Conservation (phyloP, 2,113 vertebrate species). For the Eulemur macaco region DNA sequence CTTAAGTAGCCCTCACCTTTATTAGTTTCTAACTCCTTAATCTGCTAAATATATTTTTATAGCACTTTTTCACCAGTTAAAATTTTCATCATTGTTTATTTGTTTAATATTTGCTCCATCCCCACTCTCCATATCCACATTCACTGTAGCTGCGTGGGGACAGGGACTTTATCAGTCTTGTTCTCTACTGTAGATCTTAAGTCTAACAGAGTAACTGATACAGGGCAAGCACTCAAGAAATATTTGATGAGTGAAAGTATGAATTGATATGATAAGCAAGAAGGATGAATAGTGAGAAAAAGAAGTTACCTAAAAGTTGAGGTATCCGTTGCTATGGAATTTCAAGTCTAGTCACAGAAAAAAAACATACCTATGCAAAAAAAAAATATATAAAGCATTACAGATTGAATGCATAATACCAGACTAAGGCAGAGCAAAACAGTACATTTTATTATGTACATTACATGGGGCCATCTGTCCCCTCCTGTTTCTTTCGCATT, state of each 20-base stretch:
- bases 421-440: slow-evolving; percentile 17
- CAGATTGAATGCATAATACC: neutral
- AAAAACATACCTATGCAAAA: neutral
- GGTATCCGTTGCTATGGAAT: neutral
- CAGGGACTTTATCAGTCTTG: neutral
- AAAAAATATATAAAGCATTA: neutral
- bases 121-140: no score
- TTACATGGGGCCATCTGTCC: slow-evolving; percentile 58
- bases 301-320: slow-evolving; percentile 3
- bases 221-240: neutral
- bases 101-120: neutral
- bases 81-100: neutral
- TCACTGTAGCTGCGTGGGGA: neutral
- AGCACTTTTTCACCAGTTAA: neutral
- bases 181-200: neutral
- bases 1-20: neutral
- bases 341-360: neutral
- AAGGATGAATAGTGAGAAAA: neutral
- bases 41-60: neutral
- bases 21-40: neutral
- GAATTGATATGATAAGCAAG: neutral
- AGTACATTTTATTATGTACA: slow-evolving; percentile 53
- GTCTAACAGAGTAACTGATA: neutral
- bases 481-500: slow-evolving; percentile 62
- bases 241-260: neutral